Evolutionary conservation across 2,888 invertebrate genomes (phyloP).

Genomic region (Drosophila neutralis): DNA sequence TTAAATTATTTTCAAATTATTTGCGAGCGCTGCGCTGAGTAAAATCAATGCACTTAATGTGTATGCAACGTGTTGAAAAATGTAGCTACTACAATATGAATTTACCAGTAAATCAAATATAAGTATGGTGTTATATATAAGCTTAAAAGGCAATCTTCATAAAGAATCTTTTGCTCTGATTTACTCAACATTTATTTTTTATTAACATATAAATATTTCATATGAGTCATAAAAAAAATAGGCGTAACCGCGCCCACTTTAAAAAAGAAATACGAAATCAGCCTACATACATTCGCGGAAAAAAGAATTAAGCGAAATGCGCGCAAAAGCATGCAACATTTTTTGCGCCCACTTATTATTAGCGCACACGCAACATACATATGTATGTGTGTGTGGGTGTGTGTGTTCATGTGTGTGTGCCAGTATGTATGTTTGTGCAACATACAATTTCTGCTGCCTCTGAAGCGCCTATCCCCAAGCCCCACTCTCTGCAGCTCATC

Average conservation of each 20-base stretch:
- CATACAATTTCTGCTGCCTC: conserved; percentile 54
- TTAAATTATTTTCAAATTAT: conserved; percentile 50
- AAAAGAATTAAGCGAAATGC: conserved; percentile 44
- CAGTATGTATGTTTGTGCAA: conserved; percentile 23
- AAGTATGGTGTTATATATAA: background rate
- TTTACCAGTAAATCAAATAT: background rate
- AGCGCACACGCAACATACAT: conserved; percentile 25
- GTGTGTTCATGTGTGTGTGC: conserved; percentile 21
- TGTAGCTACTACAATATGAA: background rate
- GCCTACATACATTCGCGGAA: conserved; percentile 14
- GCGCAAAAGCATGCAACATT: conserved; percentile 45
- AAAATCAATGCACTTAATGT: conserved; percentile 15
- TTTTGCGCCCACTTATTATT: conserved; percentile 55
- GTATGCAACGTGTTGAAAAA: conserved; percentile 10
- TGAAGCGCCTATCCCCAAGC: conserved; percentile 35
- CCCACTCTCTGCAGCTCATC: conserved; percentile 13
- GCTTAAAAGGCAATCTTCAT: background rate
- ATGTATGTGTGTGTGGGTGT: conserved; percentile 6
- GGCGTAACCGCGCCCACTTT: conserved; percentile 47
- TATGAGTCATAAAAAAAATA: conserved; percentile 24
- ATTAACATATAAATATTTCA: conserved; percentile 35
- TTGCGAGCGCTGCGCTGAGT: background rate
- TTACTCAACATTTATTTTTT: conserved; percentile 2
- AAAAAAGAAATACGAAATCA: conserved; percentile 2
- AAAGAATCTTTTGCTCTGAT: background rate